Evolutionary conservation across 1,140 invertebrate species (phyloP).

Genomic region (Caenorhabditis latens): DNA sequence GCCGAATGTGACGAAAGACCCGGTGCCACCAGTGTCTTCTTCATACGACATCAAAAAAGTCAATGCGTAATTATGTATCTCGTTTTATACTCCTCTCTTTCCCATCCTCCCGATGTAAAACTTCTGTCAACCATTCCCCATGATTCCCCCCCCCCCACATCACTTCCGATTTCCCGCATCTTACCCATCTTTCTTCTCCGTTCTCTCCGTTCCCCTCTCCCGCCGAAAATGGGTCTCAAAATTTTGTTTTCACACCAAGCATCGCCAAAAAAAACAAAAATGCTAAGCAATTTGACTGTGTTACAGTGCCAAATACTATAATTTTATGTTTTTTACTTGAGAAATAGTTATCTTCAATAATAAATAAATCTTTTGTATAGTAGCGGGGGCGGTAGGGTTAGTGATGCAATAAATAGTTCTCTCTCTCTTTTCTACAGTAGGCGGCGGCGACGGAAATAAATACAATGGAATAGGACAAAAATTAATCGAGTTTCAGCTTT

Average conservation of each 20-base stretch:
- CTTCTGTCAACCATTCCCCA: not conserved
- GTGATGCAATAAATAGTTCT: not conserved
- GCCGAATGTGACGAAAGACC: slow-evolving; percentile 19
- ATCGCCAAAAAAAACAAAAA: not conserved
- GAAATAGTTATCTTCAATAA: slow-evolving; percentile 47
- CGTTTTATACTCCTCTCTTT: not conserved
- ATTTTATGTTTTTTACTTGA: not conserved
- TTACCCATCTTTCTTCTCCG: slow-evolving; percentile 30
- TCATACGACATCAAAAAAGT: too few relatives aligned
- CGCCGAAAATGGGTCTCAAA: slow-evolving; percentile 33
- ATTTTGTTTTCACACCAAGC: not conserved
- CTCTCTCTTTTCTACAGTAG: slow-evolving; percentile 31
- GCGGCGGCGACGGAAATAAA: not conserved
- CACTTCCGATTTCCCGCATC: not conserved
- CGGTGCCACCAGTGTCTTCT: not conserved
- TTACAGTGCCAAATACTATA: slow-evolving; percentile 19
- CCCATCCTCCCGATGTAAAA: slow-evolving; percentile 30
- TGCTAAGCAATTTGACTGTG: slow-evolving; percentile 24
- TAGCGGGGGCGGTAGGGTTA: not conserved
- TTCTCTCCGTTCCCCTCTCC: slow-evolving; percentile 19
- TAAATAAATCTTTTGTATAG: not conserved
- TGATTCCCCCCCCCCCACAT: too few relatives aligned
- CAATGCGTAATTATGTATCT: too few relatives aligned
- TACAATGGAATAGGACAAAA: slow-evolving; percentile 7
- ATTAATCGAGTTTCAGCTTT: slow-evolving; percentile 71